Conservation (phyloP, 2,113 vertebrate species). For the Sula dactylatra region DNA sequence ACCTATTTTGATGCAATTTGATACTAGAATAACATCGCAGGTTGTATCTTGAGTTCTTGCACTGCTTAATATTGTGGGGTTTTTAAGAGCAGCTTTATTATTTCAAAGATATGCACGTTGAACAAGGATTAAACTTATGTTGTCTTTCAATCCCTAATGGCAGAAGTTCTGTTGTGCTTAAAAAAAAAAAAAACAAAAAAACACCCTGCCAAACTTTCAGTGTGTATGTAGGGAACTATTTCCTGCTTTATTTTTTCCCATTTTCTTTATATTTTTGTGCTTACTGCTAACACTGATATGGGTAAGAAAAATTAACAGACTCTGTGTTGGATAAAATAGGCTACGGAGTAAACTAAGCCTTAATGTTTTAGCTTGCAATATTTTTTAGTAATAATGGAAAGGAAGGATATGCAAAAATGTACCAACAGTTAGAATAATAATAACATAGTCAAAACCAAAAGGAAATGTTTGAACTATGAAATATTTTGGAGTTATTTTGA, state of each 20-base stretch:
- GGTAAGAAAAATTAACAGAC: not conserved
- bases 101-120: not conserved
- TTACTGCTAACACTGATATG: not conserved
- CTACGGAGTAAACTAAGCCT: not conserved
- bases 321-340: not conserved
- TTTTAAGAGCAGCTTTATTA: not conserved
- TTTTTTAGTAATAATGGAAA: not conserved
- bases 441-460: not conserved
- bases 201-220: not conserved
- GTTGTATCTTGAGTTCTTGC: not conserved
- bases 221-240: not conserved
- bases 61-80: not conserved
- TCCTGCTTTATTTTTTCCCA: not conserved
- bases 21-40: not conserved
- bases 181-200: accelerated
- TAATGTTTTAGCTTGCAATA: not conserved
- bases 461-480: not conserved
- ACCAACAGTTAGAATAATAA: not conserved
- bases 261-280: not conserved
- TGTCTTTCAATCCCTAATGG: not conserved
- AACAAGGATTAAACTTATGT: not conserved
- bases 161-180: not conserved
- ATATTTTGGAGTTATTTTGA: not conserved
- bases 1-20: not conserved
- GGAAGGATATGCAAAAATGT: not conserved